phyloP scores from a whole-genome alignment of 2,797 vertebrate species.

The Poeciliopsis infans region DNA sequence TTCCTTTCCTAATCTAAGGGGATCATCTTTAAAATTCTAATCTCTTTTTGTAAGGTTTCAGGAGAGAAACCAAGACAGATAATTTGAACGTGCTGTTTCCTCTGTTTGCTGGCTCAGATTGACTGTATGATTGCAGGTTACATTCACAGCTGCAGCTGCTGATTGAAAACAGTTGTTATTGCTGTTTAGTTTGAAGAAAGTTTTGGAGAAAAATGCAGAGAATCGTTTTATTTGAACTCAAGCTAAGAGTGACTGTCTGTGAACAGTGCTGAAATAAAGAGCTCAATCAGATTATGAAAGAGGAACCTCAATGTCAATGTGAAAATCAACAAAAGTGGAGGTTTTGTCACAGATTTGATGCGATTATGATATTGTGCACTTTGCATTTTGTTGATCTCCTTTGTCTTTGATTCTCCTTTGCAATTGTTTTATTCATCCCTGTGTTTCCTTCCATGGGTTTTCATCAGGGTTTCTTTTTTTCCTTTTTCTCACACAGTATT shows the following conservation, averaged over 20 bases:
- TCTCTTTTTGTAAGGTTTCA: constrained; percentile 9
- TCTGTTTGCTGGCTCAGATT: constrained; percentile 32
- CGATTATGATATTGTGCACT: background rate
- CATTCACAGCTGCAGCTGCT: constrained; percentile 53
- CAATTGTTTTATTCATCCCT: background rate
- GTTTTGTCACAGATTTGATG: background rate
- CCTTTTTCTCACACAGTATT: background rate
- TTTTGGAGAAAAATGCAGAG: background rate
- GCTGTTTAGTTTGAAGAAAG: constrained; percentile 6
- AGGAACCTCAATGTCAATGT: background rate
- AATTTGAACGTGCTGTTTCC: constrained; percentile 7
- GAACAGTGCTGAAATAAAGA: constrained; percentile 11
- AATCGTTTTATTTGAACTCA: constrained; percentile 14
- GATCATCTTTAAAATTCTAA: constrained; percentile 16
- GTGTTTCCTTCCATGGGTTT: background rate
- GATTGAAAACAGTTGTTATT: constrained; percentile 33
- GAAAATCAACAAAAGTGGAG: background rate
- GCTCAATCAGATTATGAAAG: background rate
- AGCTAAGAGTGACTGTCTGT: background rate
- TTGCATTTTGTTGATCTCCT: background rate
- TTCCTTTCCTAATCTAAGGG: background rate
- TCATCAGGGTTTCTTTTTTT: background rate
- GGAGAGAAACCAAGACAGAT: background rate
- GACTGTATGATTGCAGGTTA: constrained; percentile 52
- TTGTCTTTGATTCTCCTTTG: background rate